phyloP scores from a whole-genome alignment of 2,113 vertebrate species.

The Trichechus manatus region DNA sequence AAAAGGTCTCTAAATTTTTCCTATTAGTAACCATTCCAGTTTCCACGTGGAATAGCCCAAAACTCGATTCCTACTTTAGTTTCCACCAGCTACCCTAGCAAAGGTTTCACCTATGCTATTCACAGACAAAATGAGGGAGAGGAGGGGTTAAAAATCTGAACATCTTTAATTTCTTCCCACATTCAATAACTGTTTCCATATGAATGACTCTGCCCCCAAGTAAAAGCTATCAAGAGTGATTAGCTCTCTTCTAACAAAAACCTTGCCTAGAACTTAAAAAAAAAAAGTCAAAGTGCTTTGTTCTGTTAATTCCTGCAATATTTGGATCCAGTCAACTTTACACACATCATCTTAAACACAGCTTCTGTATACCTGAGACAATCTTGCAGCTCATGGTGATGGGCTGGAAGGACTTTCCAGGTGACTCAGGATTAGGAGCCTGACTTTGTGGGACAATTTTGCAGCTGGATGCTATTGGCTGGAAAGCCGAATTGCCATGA shows the following conservation, averaged over 20 bases:
- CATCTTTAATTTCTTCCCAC: not conserved
- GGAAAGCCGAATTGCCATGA: conserved; percentile 98
- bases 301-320: not conserved
- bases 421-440: conserved; percentile 95
- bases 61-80: not conserved
- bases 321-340: not conserved
- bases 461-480: conserved; percentile 98
- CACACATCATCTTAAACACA: not conserved
- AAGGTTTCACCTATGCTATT: not conserved
- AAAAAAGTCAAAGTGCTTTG: not conserved
- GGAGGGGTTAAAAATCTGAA: not conserved
- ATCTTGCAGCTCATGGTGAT: conserved; percentile 99
- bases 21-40: conserved; percentile 4
- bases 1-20: not conserved
- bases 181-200: conserved; percentile 1
- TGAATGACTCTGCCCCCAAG: not conserved
- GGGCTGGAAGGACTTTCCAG: conserved; percentile 98
- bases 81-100: not conserved
- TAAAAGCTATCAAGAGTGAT: not conserved
- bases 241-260: not conserved
- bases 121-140: no score
- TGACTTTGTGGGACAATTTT: conserved; percentile 97
- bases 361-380: conserved; percentile 94
- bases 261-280: not conserved
- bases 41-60: not conserved